Evolutionary conservation across 1,140 invertebrate species (phyloP).

Genomic region (Drosophila bocki): DNA sequence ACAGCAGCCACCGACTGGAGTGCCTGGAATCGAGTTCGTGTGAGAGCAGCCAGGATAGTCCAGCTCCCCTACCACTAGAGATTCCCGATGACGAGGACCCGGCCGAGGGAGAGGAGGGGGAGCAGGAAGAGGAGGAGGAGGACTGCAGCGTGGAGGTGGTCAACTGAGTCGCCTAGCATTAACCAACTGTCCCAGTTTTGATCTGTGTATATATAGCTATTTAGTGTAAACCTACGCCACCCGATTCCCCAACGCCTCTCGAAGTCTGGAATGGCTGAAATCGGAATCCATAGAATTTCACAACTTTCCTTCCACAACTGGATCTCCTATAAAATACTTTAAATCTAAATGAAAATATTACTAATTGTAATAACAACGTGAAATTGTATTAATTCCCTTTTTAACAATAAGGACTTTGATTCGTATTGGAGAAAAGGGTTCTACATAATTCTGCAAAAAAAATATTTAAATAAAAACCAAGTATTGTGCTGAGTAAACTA

Average conservation of each 20-base stretch:
- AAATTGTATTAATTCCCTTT: constrained; percentile 10
- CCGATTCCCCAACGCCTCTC: background rate
- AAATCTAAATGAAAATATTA: background rate
- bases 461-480: constrained; percentile 42
- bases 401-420: constrained; percentile 1
- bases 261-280: background rate
- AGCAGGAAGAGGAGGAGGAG: constrained; percentile 57
- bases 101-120: constrained; percentile 44
- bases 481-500: constrained; percentile 20
- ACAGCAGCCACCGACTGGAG: constrained; percentile 51
- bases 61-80: background rate
- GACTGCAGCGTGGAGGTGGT: constrained; percentile 80
- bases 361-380: background rate
- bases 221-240: constrained; percentile 9
- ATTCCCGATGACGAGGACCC: constrained; percentile 29
- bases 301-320: constrained; percentile 10
- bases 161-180: constrained; percentile 42
- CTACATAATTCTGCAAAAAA: constrained; percentile 2
- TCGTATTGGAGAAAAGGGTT: constrained; percentile 1
- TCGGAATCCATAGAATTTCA: constrained; percentile 13
- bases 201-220: constrained; percentile 52
- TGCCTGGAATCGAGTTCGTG: constrained; percentile 65
- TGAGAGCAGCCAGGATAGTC: constrained; percentile 58
- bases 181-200: constrained; percentile 29
- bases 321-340: constrained; percentile 23